Conservation (phyloP, 2,888 invertebrate species). For the Sceliomorpha sp. region DNA sequence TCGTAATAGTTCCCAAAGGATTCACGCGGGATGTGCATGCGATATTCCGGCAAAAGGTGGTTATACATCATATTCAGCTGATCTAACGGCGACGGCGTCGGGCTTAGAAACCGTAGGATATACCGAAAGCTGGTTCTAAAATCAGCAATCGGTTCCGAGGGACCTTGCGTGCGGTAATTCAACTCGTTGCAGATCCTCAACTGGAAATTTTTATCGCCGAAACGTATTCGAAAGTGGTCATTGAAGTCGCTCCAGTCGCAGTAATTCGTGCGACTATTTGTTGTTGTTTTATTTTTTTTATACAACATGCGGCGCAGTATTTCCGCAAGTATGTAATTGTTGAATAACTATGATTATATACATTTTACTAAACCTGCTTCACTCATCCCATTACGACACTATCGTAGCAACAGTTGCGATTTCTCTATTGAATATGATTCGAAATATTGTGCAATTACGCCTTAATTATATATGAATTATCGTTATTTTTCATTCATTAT, state of each 20-base stretch:
- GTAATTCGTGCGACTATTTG: too few species aligned
- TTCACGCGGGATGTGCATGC: conserved; percentile 1
- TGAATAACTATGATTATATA: too few species aligned
- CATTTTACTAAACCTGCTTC: too few species aligned
- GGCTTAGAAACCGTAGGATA: conserved; percentile 12
- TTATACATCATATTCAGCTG: conserved; percentile 14
- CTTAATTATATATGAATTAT: too few species aligned
- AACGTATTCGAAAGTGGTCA: conserved; percentile 14
- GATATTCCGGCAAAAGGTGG: conserved; percentile 16
- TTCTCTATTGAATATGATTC: too few species aligned
- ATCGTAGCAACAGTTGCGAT: too few species aligned
- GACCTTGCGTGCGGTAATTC: conserved; percentile 4
- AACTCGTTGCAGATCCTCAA: conserved; percentile 3
- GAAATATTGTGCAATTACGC: too few species aligned
- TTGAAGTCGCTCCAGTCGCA: conserved; percentile 21
- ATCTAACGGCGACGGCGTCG: neutral
- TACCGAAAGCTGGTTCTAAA: conserved; percentile 14
- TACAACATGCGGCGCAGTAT: too few species aligned
- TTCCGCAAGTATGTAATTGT: too few species aligned
- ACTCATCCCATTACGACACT: too few species aligned
- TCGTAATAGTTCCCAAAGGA: conserved; percentile 11
- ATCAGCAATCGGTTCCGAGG: neutral
- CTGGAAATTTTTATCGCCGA: conserved; percentile 24
- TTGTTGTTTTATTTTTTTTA: too few species aligned
- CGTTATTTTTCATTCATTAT: too few species aligned